Base-by-base conservation (phyloP, 2,113 vertebrate genomes). In the Xenus cinereus region DNA sequence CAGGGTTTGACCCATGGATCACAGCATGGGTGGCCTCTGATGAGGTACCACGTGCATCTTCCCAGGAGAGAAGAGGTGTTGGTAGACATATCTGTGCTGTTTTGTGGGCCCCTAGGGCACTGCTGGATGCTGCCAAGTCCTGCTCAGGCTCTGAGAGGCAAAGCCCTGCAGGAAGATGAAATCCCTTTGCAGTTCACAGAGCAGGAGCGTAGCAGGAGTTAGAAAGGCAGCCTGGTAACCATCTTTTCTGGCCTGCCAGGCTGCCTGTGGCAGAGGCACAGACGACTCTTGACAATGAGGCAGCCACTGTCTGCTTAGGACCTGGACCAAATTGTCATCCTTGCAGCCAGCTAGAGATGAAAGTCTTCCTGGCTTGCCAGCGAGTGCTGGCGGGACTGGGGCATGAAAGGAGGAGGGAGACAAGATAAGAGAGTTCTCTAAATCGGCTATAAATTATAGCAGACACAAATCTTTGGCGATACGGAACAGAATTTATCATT, bases 351-450 rank as follows among this genome's bases (percentile, higher is more conserved):
- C 50, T 39, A 71, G 78, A 56, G 67, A 72, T 24, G 10, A 56
- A 89, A 87, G 41, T 35, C 84, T 81, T 71, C 57, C 59, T 21
- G 80, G 23, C 60, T 80, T 59, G 69, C 45, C 92, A 92, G 80
- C 37, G 4, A 39, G 39, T 16, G 19, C 33, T 77, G 60, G 37
- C 7, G 4, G 43, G 56, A 77, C 63, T 63, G 80, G 33, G 43
- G 46, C 43, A 37, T 11, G 71, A 66, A 50, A 57, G 41, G 28
- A 79, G 84, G 48, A 66, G 35, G 30, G 22, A 71, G 9, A 39
- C 41, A 68, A 82, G 72, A 54, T 1, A 64, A 64, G 12, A 53
- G 35, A 30, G 46, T 41, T 66, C 24, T 85, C 62, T 53, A 53
- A 39, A 79, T 68, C 10, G 21, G 74, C 48, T 67, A 10, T 28